Evolutionary conservation across 2,888 invertebrate genomes (phyloP).

Genomic region (Sarcophaga rosellei): DNA sequence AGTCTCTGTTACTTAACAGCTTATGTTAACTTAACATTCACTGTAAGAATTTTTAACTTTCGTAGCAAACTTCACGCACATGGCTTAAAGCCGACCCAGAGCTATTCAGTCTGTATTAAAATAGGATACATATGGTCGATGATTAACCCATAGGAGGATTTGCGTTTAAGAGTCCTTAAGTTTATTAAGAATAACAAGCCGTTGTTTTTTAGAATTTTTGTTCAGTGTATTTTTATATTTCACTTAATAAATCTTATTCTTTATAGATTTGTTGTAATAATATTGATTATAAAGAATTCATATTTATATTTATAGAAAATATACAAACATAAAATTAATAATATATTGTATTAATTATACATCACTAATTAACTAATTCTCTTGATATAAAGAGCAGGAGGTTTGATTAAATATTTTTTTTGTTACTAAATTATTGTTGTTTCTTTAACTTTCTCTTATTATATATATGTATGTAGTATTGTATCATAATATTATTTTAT

Average conservation of each 20-base stretch:
- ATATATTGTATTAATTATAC: conserved; percentile 36
- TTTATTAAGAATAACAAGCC: no score
- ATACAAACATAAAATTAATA: conserved; percentile 30
- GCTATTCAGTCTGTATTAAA: no score
- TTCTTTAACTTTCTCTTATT: background rate
- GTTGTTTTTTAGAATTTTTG: conserved; percentile 27
- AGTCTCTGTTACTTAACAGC: no score
- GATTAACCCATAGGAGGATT: no score
- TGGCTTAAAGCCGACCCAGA: no score
- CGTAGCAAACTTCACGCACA: no score
- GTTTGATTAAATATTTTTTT: conserved; percentile 17
- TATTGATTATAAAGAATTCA: conserved; percentile 53
- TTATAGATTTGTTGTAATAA: conserved; percentile 34
- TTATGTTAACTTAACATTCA: no score
- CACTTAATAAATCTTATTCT: conserved; percentile 16
- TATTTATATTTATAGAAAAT: conserved; percentile 34
- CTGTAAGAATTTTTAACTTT: no score
- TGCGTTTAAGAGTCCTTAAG: no score
- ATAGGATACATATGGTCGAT: no score
- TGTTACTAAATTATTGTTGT: no score
- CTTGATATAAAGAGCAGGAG: conserved; percentile 28
- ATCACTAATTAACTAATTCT: conserved; percentile 20
- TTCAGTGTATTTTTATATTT: conserved; percentile 38
- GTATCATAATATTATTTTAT: conserved; percentile 14
- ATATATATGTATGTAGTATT: no score